phyloP scores from a whole-genome alignment of 64 coral and sea anemone genomes.

The Montipora cactus region DNA sequence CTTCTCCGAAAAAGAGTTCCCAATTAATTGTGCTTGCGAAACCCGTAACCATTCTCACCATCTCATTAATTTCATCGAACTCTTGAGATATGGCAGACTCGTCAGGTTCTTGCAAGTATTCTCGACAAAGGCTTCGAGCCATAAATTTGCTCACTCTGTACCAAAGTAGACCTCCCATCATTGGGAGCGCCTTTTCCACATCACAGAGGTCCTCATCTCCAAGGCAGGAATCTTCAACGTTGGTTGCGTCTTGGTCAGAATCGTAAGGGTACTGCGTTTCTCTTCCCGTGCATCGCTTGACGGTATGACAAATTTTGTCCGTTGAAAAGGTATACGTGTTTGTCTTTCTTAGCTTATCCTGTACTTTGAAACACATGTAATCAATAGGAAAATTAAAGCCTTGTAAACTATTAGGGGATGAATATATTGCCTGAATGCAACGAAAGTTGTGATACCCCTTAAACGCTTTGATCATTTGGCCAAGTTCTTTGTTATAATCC shows the following conservation, averaged over 20 bases:
- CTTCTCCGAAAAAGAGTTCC: constrained; percentile 4
- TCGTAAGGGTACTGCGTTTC: not conserved
- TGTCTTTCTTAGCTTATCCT: not conserved
- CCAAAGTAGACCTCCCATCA: constrained; percentile 55
- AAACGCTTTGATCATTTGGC: constrained; percentile 14
- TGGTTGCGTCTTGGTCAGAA: not conserved
- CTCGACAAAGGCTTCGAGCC: constrained; percentile 35
- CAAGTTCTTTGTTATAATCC: constrained; percentile 12
- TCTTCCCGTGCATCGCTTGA: constrained; percentile 5
- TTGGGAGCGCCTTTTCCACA: constrained; percentile 37
- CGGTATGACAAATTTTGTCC: constrained; percentile 8
- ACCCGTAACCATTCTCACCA: not conserved
- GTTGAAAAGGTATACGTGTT: constrained; percentile 1
- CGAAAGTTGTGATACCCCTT: constrained; percentile 29
- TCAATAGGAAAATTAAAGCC: constrained; percentile 26
- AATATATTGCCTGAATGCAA: constrained; percentile 33
- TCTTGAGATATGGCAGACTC: not conserved
- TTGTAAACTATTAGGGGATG: constrained; percentile 1
- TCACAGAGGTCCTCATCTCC: constrained; percentile 28
- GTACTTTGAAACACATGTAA: constrained; percentile 1
- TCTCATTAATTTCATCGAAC: not conserved
- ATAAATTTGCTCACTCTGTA: constrained; percentile 46
- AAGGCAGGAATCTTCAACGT: constrained; percentile 1
- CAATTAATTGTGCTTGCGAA: constrained; percentile 18
- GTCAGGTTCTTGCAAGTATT: not conserved